Evolutionary conservation across 2,888 invertebrate genomes (phyloP).

Genomic region (Cataglyphis altisquamis): DNA sequence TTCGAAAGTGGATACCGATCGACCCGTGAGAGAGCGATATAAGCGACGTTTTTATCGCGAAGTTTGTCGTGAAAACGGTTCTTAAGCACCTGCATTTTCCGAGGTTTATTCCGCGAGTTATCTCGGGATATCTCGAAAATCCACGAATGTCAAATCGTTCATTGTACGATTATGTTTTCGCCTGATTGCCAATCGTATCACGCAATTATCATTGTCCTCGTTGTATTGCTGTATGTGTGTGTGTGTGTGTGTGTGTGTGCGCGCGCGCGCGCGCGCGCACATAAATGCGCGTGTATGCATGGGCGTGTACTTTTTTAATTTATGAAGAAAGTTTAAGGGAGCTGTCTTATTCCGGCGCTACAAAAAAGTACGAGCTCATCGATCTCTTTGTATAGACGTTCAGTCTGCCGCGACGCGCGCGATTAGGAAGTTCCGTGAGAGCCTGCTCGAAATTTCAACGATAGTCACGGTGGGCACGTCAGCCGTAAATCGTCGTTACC

Average conservation of each 20-base stretch:
- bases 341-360: constrained; percentile 44
- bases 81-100: constrained; percentile 10
- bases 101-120: constrained; percentile 3
- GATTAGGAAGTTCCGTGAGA: constrained; percentile 42
- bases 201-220: not conserved
- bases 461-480: constrained; percentile 52
- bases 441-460: constrained; percentile 55
- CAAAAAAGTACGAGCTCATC: constrained; percentile 44
- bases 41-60: constrained; percentile 7
- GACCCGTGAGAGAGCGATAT: constrained; percentile 16
- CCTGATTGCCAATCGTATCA: not conserved
- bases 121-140: not conserved
- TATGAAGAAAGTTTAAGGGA: constrained; percentile 47
- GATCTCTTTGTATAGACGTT: constrained; percentile 35
- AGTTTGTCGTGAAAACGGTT: not conserved
- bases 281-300: too few species aligned
- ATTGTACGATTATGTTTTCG: not conserved
- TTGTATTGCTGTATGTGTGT: not conserved
- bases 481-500: constrained; percentile 65
- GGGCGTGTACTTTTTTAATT: constrained; percentile 19
- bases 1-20: constrained; percentile 37
- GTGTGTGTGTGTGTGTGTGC: not conserved
- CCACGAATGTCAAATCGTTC: not conserved
- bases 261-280: too few species aligned
- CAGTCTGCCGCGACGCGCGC: constrained; percentile 27